Conservation (phyloP, 2,797 vertebrate genomes). For the Euthynnus affinis region DNA sequence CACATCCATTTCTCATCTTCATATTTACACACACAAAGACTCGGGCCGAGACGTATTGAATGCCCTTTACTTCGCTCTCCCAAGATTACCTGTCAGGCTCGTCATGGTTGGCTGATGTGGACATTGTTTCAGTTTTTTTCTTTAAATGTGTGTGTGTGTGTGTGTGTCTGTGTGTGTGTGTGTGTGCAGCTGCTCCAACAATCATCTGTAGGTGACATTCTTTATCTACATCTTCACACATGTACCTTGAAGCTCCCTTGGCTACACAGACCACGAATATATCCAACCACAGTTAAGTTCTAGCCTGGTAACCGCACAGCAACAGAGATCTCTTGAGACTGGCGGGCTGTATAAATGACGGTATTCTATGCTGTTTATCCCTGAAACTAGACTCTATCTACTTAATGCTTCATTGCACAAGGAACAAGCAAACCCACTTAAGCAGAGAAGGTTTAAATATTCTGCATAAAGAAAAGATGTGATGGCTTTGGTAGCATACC, state of each 20-base stretch:
- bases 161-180: not conserved
- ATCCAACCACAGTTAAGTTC: constrained; percentile 14
- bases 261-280: constrained; percentile 46
- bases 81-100: constrained; percentile 73
- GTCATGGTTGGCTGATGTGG: constrained; percentile 69
- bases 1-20: constrained; percentile 73
- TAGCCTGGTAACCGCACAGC: constrained; percentile 6
- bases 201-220: constrained; percentile 59
- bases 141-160: constrained; percentile 18
- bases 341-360: constrained; percentile 33
- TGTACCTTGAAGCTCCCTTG: constrained; percentile 38
- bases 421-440: constrained; percentile 33
- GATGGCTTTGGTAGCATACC: constrained; percentile 1
- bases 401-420: constrained; percentile 28
- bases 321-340: constrained; percentile 23
- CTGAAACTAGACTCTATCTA: constrained; percentile 31
- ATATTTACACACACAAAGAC: constrained; percentile 65
- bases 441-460: constrained; percentile 20
- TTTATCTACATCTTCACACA: constrained; percentile 63
- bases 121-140: constrained; percentile 66
- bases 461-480: constrained; percentile 29
- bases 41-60: constrained; percentile 58
- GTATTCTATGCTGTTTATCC: constrained; percentile 45
- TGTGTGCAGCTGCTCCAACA: constrained; percentile 17
- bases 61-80: constrained; percentile 76